Base-by-base conservation (phyloP, 2,113 vertebrate species). In the Chaetodon trifascialis region DNA sequence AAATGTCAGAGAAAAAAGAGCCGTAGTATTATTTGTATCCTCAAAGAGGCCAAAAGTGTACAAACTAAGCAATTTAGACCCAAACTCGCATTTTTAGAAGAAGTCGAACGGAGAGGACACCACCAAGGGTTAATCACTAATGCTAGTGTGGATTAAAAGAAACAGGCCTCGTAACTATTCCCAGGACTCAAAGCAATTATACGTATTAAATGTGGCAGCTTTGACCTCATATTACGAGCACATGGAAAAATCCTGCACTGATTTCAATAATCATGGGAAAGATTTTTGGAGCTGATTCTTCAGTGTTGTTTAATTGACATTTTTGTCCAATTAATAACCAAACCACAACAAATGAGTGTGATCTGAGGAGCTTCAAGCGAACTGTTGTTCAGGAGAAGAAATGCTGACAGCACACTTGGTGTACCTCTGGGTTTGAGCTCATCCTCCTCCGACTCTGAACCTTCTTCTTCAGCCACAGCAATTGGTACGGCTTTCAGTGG, bases 351-450 rank as follows among this genome's bases (percentile, higher is more conserved):
- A 2, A 44, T 30, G n/a, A 66, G 42, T 16, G 12, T 63, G 42
- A 49, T 58, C 56, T 5, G 4, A 17, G 9, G 7, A 36, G 9
- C 25, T 17, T 25, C 0, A 16, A 17, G 14, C 64, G 23, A 2
- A 15, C 12, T 71, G 21, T 46, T 79, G 25, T 40, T 82, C 14
- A 23, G 16, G 30, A 52, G 63, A 38, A 49, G 23, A 73, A 40
- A 63, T 21, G 34, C 17, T 51, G 6, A 47, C 12, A 25, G 16
- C 3, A 4, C 21, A 52, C 21, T 19, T 55, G 1, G 11, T 23
- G 76, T 93, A 99, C 98, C 98, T 97, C 98, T 96, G 62, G 98
- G 98, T 91, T 98, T 99, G 36, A 99, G 94, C 89, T 99, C 97
- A 66, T 99, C 98, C 1, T 99, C 98, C 75, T 99, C 98, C 0